Evolutionary conservation across 2,888 invertebrate genomes (phyloP), one percentile per base, ranked within the genome.

Genomic region (Sarcophaga variegata): DNA sequence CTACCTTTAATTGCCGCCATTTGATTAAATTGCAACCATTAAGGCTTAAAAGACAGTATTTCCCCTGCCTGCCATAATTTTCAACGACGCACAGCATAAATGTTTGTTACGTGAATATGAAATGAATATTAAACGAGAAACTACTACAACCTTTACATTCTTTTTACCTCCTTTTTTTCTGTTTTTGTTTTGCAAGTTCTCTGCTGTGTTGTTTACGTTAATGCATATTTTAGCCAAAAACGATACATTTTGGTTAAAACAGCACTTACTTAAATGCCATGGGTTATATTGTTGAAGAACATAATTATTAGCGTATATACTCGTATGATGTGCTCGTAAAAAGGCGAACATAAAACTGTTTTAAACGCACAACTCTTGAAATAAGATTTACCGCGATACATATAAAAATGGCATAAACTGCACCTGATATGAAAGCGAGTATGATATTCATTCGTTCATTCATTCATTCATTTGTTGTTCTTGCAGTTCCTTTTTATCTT

Each of bases 231-330:
- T 70, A 14, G 20, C 47, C 37, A 75, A 77, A 64, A 79, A 75
- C 70, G 63, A 70, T 70, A 83, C 79, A 70, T 75, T 79, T 70
- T 79, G 75, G 49, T 69, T 75, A 75, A 63, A 79, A 22, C 25
- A 69, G 17, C 49, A 85, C 76, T 81, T 67, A 67, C 72, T 63
- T 54, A 85, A 81, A 77, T 77, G 72, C 81, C 72, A 69, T 12
- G 22, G 85, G 81, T 81, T 81, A 72, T 77, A 54, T 14, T 25
- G 69, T 20, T 81, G 85, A 72, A 81, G 85, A 81, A 77, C 81
- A 85, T 85, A 85, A 85, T 85, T 81, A 74, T 81, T 77, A 60
- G 54, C 81, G 71, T 74, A 10, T 3, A 37, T 37, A 37, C 2
- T 4, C 60, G 64, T 69, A 74, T 77, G 74, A 67, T 76, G 81